Evolutionary conservation across 1,140 invertebrate genomes (phyloP), one percentile per base, ranked within the genome.

Genomic region (Fopius arisanus): DNA sequence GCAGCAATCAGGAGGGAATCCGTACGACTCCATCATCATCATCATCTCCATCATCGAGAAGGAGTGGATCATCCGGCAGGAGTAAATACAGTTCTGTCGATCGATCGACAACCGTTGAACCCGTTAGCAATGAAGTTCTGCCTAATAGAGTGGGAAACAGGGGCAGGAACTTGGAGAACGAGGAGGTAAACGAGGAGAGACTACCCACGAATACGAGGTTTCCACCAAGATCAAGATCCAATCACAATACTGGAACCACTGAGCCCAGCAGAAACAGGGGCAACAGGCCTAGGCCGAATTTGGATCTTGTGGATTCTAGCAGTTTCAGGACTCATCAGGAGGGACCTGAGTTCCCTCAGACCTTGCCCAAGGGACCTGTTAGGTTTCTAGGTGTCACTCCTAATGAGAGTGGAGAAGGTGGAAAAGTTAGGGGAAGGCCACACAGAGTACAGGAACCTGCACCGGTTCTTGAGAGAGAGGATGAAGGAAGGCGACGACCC

Each of bases 171-270:
- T 77, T 92, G 23, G 90, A 89, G 10, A 84, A 83, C 21, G 83
- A 86, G 31, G 84, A 82, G 51, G 78, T 88, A 71, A 84, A 88
- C 14, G 90, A 91, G 54, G 92, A 93, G 76, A 91, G 94, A 77
- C 84, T 95, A 67, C 94, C 94, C 3, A 90, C 91, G 9, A 94
- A 93, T 78, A 95, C 94, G 12, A 91, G 94, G 77, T 95, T 95
- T 82, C 94, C 94, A 74, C 92, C 93, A 12, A 90, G 87, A 70
- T 85, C 85, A 1, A 78, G 86, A 21, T 85, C 86, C 1, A 87
- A 84, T 72, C 85, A 87, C 59, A 86, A 83, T 21, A 84, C 85
- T 0, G 87, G 83, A 21, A 87, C 86, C 0, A 88, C 85, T 0
- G 87, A 88, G 65, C 66, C 83, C 0, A 85, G 86, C 29, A 87